Evolutionary conservation across 2,113 vertebrate species (phyloP).

Genomic region (Callionymus lyra): DNA sequence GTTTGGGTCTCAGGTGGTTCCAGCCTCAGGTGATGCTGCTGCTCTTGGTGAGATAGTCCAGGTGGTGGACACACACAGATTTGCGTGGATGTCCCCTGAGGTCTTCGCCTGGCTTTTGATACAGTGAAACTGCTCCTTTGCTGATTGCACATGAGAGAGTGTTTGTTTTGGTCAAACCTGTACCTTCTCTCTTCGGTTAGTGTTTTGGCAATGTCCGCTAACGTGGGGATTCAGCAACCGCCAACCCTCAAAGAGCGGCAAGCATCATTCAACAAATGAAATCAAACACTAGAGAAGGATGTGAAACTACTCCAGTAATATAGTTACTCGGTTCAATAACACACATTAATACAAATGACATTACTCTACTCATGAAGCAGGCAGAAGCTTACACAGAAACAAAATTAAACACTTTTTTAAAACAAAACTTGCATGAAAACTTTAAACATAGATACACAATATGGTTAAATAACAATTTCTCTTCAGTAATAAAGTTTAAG

Average conservation of each 20-base stretch:
- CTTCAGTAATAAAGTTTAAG: too few species aligned
- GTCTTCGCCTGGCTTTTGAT: conserved; percentile 21
- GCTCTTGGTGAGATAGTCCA: conserved; percentile 23
- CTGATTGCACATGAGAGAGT: conserved; percentile 14
- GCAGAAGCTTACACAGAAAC: too few species aligned
- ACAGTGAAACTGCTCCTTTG: conserved; percentile 22
- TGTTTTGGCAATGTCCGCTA: conserved; percentile 41
- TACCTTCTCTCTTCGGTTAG: conserved; percentile 26
- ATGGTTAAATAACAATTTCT: too few species aligned
- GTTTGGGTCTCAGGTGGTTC: conserved; percentile 18
- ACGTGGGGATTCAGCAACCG: conserved; percentile 31
- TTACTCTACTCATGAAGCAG: too few species aligned
- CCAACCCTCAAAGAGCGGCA: conserved; percentile 22
- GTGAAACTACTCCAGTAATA: too few species aligned
- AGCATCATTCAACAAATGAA: conserved; percentile 5
- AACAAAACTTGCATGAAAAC: too few species aligned
- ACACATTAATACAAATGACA: too few species aligned
- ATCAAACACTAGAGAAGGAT: neutral
- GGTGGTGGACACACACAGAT: conserved; percentile 24
- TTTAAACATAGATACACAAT: too few species aligned
- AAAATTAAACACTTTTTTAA: too few species aligned
- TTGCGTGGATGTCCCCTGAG: conserved; percentile 13
- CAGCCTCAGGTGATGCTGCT: conserved; percentile 30
- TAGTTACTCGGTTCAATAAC: too few species aligned
- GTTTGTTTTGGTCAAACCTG: conserved; percentile 9